These are phyloP conservation scores for Planococcus citri DNA, from an alignment of 1,140 invertebrate species.

Conservation along the genomic window DNA sequence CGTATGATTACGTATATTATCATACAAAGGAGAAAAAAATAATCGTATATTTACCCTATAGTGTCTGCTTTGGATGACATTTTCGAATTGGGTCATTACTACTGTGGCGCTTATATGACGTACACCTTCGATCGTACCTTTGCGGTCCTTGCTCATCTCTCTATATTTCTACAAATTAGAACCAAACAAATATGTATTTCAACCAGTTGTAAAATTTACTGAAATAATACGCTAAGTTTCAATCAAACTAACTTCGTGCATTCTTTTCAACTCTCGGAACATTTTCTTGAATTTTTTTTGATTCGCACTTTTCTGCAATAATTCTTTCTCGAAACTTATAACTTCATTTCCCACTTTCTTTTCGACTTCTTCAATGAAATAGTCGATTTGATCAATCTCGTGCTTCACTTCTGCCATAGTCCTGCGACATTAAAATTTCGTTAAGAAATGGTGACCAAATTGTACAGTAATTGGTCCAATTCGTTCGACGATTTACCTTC, in stretches of 20 bases:
- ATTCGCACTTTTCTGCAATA: neutral
- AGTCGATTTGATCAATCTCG: neutral
- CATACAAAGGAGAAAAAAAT: neutral
- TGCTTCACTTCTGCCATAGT: neutral
- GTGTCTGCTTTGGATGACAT: neutral
- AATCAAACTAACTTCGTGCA: neutral
- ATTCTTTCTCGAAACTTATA: neutral
- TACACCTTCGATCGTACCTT: neutral
- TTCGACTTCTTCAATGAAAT: neutral
- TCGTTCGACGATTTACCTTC: neutral
- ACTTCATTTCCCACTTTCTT: neutral
- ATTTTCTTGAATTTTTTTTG: neutral
- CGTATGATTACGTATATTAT: no score
- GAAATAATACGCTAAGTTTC: neutral
- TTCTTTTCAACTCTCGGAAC: neutral
- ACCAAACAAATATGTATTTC: neutral
- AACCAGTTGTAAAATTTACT: no score
- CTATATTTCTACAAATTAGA: neutral
- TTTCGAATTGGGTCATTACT: neutral
- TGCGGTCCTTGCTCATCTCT: neutral
- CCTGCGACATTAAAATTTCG: neutral
- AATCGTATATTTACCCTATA: neutral
- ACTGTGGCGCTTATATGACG: neutral
- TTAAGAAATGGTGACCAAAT: neutral
- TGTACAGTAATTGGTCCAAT: neutral